Evolutionary conservation across 1,140 invertebrate genomes (phyloP), one percentile per base, ranked within the genome.

Genomic region (Pseudachorutes palmiensis): DNA sequence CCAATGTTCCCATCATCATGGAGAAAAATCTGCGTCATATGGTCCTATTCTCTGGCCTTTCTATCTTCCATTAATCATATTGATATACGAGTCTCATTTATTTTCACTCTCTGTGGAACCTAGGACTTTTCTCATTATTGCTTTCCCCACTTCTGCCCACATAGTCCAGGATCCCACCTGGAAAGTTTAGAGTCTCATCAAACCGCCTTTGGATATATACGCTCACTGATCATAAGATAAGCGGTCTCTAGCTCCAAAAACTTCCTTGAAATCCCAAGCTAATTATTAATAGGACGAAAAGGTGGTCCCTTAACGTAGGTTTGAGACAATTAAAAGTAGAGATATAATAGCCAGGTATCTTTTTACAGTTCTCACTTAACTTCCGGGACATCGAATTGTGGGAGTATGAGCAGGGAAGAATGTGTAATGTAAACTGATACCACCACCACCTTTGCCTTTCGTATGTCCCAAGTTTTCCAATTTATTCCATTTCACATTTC

Each of bases 61-160:
- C 62, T 55, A 49, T 30, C 28, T 62, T 64, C 71, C 69, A 72
- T 72, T 70, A 70, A 72, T 72, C 71, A 72, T 68, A 67, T 67
- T 72, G 71, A 72, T 70, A 70, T 72, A 72, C 68, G 68, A 59
- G 65, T 61, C 49, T 63, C 49, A 62, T 48, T 65, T 63, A 61
- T 57, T 55, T 36, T 31, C 63, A 57, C 26, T 36, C 32, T 31
- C 62, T 55, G 9, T 22, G 5, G 12, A 5, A 55, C 9, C 51
- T 55, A 5, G 51, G 51, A 55, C 51, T 45, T 62, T 62, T 33
- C 61, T 62, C 61, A 22, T 55, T 55, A 55, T 31, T 29, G 30
- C 58, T 16, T 31, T 55, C 12, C 24, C 51, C 51, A 55, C 5
- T 55, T 55, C 36, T 12, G 36, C 19, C 36, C 36, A 45, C 19